Evolutionary conservation across 2,797 vertebrate genomes (phyloP), one percentile per base, ranked within the genome.

Genomic region (Petrocephalus sullivani): DNA sequence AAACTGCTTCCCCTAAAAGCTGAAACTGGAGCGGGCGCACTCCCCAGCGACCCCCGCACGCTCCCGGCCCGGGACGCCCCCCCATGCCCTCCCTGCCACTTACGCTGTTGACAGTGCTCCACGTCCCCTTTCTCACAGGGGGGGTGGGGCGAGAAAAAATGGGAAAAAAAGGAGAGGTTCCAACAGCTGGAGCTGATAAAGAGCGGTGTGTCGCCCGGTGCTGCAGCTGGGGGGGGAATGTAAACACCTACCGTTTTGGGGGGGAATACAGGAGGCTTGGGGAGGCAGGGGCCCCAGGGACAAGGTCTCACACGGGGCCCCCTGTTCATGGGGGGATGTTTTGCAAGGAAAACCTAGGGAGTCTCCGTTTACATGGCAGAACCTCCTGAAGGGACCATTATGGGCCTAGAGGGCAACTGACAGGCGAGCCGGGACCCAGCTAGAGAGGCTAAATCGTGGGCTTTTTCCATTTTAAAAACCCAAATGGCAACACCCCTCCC

Each of bases 1-100:
- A 95, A 95, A 95, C 94, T 94, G 93, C 93, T 93, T 91, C 92
- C 94, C 95, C 95, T 83, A 61, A 71, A 94, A 94, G 91, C 91
- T 92, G 90, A 90, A 90, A 89, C 93, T 93, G 92, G 94, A 94
- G 94, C 94, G 91, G 93, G 92, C 90, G 89, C 90, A 33, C 91
- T 90, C 89, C 91, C 89, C 37, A 51, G 93, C 94, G 92, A 86
- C 90, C 91, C 92, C 58, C 6, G 1, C 37, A 8, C 16, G 19
- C 46, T 21, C 46, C 46, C 6, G 7, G 14, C 78, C 19, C 37
- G 3, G 41, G 37, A 82, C 16, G 3, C 37, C 14, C 16, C 41
- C n/a, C 7, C 41, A 51, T 4, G 9, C 78, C 78, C 33, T 49
- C 78, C 19, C n/a, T 51, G 2, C 41, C 37, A 6, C 37, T 82